A percentile compares a stretch with the other conserved stretches of the same genome.
phyloP scores from a whole-genome alignment of 1,140 invertebrate genomes.

The Metaphire vulgaris region DNA sequence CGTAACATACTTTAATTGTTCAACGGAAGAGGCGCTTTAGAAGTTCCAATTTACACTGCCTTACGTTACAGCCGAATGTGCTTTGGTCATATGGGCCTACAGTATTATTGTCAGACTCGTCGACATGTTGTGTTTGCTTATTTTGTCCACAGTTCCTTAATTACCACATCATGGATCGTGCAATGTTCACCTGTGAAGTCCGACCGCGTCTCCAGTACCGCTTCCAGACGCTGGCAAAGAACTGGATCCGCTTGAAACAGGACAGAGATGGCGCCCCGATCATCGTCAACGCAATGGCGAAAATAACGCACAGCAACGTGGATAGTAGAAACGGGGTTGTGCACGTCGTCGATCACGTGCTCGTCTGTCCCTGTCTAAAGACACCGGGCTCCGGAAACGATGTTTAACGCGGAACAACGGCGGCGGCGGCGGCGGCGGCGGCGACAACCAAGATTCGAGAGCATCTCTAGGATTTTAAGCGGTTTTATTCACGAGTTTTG shows the following conservation, averaged over 20 bases:
- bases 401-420: too few species aligned
- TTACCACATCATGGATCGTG: slow-evolving; percentile 10
- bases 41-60: too few species aligned
- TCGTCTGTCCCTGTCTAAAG: slow-evolving; percentile 47
- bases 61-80: too few species aligned
- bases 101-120: too few species aligned
- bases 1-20: too few species aligned
- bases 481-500: too few species aligned
- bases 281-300: slow-evolving; percentile 33
- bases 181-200: slow-evolving; percentile 2
- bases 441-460: too few species aligned
- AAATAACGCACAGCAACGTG: slow-evolving; percentile 39
- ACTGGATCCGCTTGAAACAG: slow-evolving; percentile 18
- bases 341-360: slow-evolving; percentile 52
- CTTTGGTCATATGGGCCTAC: too few species aligned
- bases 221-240: slow-evolving; percentile 7
- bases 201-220: slow-evolving; percentile 6
- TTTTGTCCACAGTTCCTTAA: slow-evolving; percentile 17
- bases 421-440: too few species aligned
- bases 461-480: too few species aligned
- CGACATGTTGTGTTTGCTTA: neutral
- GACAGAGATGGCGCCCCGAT: slow-evolving; percentile 3
- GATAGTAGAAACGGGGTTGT: slow-evolving; percentile 49
- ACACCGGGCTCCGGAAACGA: neutral
- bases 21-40: too few species aligned